Conservation (phyloP, 2,888 invertebrate species). For the Homarus gammarus region DNA sequence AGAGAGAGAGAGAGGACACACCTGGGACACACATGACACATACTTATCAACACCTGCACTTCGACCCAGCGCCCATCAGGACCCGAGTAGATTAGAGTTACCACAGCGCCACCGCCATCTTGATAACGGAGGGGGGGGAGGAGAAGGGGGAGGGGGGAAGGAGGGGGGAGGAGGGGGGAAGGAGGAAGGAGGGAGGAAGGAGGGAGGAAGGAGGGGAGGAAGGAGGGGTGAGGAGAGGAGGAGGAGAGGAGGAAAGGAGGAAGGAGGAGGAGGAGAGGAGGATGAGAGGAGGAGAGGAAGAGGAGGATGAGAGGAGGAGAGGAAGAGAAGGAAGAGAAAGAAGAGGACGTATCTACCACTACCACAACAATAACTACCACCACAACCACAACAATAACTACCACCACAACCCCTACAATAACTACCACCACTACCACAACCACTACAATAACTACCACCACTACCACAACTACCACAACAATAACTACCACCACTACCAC, state of each 20-base stretch:
- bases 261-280: constrained; percentile 20
- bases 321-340: constrained; percentile 10
- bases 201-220: background rate
- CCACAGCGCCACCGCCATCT: too few relatives aligned
- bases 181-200: background rate
- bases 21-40: too few relatives aligned
- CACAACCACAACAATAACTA: too few relatives aligned
- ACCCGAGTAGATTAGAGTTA: too few relatives aligned
- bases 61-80: too few relatives aligned
- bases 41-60: too few relatives aligned
- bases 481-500: too few relatives aligned
- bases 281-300: background rate
- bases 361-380: background rate
- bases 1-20: background rate
- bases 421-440: too few relatives aligned
- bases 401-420: too few relatives aligned
- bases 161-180: background rate
- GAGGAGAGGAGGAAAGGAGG: constrained; percentile 9
- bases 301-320: constrained; percentile 37
- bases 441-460: too few relatives aligned
- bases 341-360: background rate
- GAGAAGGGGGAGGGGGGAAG: background rate
- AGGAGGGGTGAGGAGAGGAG: background rate
- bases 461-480: too few relatives aligned
- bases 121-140: background rate